Base-by-base conservation (phyloP, 2,113 vertebrate species). In the Calonectris borealis region DNA sequence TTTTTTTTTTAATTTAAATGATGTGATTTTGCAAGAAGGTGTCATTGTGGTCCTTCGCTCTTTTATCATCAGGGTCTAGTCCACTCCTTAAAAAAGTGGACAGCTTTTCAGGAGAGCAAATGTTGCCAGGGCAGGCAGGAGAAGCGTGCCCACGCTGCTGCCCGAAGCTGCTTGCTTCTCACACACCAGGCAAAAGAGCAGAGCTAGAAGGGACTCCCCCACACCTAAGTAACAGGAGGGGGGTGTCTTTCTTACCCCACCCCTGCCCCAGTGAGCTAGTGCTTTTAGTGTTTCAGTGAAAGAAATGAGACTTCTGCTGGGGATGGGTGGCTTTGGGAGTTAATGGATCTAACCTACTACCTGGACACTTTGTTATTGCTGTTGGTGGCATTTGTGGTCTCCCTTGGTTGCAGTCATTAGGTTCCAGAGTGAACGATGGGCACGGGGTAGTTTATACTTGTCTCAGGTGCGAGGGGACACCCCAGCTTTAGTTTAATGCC, bases 191-290 rank as follows among this genome's bases (percentile, higher is more conserved):
- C 8, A n/a, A 54, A 85, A 81, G 18, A 65, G 42, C 10, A 57
- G 42, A 46, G 34, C 62, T 46, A 36, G 29, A 82, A 72, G 13
- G 32, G 25, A 46, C 17, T 42, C 22, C 36, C 22, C 48, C 13
- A 3, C 16, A 51, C 17, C 15, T 27, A 31, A 36, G 29, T 2
- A 24, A 27, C 7, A 2, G 55, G 36, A 55, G 8, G 4, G 16
- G 16, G 16, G 7, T 49, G 32, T 49, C n/a, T 52, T 58, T 66
- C 48, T 40, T 46, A 76, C 8, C 62, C 13, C 15, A 46, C 3
- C 1, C 11, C 17, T 4, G 3, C 20, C 49, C 25, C 48, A 14
- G 8, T 0, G 3, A 66, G 48, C 19, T 62, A 22, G 7, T 42
- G 48, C 1, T 0, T 73, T 79, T 42, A 46, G 24, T 62, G 17